Conservation (phyloP, 1,140 invertebrate species). For the Idris sp. region DNA sequence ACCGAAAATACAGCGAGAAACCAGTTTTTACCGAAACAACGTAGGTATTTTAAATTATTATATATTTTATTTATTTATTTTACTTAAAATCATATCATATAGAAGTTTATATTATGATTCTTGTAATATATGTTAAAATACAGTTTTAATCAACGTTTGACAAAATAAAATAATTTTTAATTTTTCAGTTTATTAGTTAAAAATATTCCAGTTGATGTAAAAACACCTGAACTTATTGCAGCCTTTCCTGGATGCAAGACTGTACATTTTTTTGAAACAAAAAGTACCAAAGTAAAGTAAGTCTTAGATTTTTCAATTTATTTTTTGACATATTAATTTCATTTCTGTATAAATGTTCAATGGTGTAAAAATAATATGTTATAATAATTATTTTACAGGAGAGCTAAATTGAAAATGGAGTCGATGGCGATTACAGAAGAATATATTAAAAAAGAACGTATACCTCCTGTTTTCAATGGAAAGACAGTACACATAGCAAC, state of each 20-base stretch:
- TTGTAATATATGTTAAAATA: not conserved
- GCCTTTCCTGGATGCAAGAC: conserved; percentile 30
- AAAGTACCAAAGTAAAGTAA: conserved; percentile 8
- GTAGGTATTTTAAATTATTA: no score
- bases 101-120: not conserved
- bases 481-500: conserved; percentile 2
- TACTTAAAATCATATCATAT: no score
- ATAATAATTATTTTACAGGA: conserved; percentile 12
- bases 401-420: conserved; percentile 39
- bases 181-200: conserved; percentile 16
- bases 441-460: conserved; percentile 14
- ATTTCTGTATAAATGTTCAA: no score
- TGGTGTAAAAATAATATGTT: conserved; percentile 1
- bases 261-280: conserved; percentile 10
- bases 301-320: not conserved
- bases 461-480: conserved; percentile 1
- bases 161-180: not conserved
- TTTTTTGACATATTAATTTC: no score
- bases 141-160: not conserved
- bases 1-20: conserved; percentile 1
- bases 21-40: not conserved
- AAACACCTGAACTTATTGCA: conserved; percentile 16
- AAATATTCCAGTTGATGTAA: conserved; percentile 23
- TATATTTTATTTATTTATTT: no score
- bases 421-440: conserved; percentile 7